Evolutionary conservation across 2,797 vertebrate genomes (phyloP).

Genomic region (Iguana delicatissima): DNA sequence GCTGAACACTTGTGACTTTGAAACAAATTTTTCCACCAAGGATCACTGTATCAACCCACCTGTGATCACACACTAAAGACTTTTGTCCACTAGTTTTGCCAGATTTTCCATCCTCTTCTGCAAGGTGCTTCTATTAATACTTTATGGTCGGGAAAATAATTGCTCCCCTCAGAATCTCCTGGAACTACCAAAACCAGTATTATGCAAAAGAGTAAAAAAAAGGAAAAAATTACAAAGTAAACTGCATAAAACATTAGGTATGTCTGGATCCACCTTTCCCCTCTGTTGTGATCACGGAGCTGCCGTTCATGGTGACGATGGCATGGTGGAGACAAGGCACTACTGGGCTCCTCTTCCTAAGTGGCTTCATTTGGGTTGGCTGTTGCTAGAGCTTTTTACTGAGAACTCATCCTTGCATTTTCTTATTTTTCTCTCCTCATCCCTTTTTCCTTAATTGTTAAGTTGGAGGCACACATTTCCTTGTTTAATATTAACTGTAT

Average conservation of each 20-base stretch:
- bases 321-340: neutral
- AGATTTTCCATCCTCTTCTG: too few relatives aligned
- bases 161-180: neutral
- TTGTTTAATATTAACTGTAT: neutral
- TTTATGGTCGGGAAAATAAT: neutral
- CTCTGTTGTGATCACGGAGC: neutral
- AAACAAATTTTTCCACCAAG: neutral
- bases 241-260: neutral
- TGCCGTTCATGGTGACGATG: neutral
- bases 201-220: neutral
- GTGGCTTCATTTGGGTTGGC: neutral
- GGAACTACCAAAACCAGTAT: neutral
- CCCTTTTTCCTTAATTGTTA: neutral
- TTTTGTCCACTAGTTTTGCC: neutral
- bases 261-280: neutral
- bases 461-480: neutral
- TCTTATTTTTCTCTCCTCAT: neutral
- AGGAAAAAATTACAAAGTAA: neutral
- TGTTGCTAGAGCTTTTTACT: neutral
- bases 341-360: neutral
- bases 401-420: neutral
- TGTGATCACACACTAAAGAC: too few relatives aligned
- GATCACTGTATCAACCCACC: neutral
- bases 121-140: neutral
- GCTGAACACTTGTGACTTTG: neutral